These are phyloP conservation scores for Chloropsis cyanopogon DNA, from an alignment of 2,113 vertebrate species.

Conservation along the genomic window DNA sequence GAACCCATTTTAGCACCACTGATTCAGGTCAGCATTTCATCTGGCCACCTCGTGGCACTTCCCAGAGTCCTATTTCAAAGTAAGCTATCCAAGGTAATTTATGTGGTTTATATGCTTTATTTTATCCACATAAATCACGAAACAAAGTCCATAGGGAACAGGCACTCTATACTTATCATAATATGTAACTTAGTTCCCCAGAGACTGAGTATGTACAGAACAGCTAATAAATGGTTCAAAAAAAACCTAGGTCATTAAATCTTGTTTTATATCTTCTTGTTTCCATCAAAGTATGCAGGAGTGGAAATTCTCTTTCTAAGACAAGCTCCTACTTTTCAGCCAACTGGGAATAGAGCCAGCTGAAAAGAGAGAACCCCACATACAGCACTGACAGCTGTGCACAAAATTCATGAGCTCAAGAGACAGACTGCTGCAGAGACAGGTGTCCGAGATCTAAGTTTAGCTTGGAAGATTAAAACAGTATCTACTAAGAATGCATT, in stretches of 20 bases:
- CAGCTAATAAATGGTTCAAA: conserved; percentile 62
- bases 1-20: background rate
- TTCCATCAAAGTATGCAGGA: conserved; percentile 62
- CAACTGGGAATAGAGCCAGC: conserved; percentile 64
- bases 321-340: conserved; percentile 61
- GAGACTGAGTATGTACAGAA: conserved; percentile 57
- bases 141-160: conserved; percentile 47
- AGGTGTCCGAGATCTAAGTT: conserved; percentile 73
- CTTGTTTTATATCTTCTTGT: conserved; percentile 68
- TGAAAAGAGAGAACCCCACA: conserved; percentile 61
- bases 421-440: conserved; percentile 66
- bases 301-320: conserved; percentile 68
- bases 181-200: conserved; percentile 61
- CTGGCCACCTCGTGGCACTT: conserved; percentile 40
- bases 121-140: conserved; percentile 64
- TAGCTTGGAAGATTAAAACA: conserved; percentile 70
- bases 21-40: conserved; percentile 21
- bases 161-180: conserved; percentile 63
- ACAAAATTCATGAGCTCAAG: conserved; percentile 64
- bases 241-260: conserved; percentile 47
- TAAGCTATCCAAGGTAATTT: conserved; percentile 52
- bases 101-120: conserved; percentile 53
- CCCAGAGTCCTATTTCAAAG: conserved; percentile 45
- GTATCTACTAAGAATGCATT: conserved; percentile 67
- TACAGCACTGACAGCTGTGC: conserved; percentile 68